Evolutionary conservation across 1,140 invertebrate species (phyloP), one percentile per base, ranked within the genome.

Genomic region (Nasonia longicornis): DNA sequence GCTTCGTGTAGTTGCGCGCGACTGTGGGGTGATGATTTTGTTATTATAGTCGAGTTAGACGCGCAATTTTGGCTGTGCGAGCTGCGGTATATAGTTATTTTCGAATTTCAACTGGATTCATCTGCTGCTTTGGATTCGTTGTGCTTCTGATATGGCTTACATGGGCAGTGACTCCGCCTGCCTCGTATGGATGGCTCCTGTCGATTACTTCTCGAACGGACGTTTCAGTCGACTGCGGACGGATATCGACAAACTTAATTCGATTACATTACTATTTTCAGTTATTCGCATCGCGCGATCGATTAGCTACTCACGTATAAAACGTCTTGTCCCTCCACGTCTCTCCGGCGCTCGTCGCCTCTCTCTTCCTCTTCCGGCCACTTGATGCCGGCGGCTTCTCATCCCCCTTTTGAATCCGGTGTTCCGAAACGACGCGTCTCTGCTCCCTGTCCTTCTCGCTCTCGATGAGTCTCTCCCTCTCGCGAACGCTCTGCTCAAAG

Each of bases 401-500:
- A 29, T 29, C 22, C 2, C 14, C 64, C 64, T 67, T 67, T 4
- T 29, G 22, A 67, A 29, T 26, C 26, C n/a, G 29, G 83, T 87
- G 7, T 20, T 76, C 20, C 16, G 52, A 22, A 16, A 77, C 29
- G 42, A 79, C 63, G 38, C 26, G 38, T 22, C 69, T 80, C 22
- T 82, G 84, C 3, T 48, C 29, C 20, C 78, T 38, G 0, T 78
- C 77, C 1, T 4, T 14, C 14, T 81, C 80, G 11, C 82, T 79
- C 3, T 86, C 83, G 0, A 84, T 16, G 10, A 84, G 20, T 84
- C 38, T 85, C 84, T 45, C 75, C 66, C 73, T 26, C 29, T 75
- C 73, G 12, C 45, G 29, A 20, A 81, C 58, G 58, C 76, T 86
- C 42, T 84, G 86, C 8, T 84, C 85, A 0, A 85, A 83, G 6